Conservation (phyloP, 2,113 vertebrate genomes). For the Paratilapia polleni region DNA sequence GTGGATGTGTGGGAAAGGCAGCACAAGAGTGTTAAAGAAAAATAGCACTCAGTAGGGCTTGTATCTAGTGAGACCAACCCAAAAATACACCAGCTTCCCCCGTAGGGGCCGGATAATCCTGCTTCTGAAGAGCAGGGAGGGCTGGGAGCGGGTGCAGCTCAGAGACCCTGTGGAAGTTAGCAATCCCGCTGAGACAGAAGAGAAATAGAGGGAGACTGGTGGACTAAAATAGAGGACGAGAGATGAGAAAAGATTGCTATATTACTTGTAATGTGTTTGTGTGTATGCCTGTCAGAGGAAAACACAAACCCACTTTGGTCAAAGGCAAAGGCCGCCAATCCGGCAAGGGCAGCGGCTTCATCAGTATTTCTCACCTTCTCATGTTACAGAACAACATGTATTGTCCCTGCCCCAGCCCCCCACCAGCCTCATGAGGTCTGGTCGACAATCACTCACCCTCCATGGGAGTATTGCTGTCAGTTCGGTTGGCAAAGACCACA, state of each 20-base stretch:
- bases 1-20: conserved; percentile 38
- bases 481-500: conserved; percentile 96
- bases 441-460: conserved; percentile 86
- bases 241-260: conserved; percentile 37
- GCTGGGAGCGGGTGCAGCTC: conserved; percentile 55
- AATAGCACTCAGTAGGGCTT: conserved; percentile 50
- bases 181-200: conserved; percentile 56
- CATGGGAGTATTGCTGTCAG: conserved; percentile 97
- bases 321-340: conserved; percentile 31
- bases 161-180: conserved; percentile 57
- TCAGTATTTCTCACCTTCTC: conserved; percentile 61
- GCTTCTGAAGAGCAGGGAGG: conserved; percentile 64
- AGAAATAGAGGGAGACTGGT: conserved; percentile 38
- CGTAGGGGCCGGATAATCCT: conserved; percentile 68
- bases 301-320: conserved; percentile 6
- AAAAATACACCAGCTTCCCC: conserved; percentile 74
- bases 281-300: conserved; percentile 8
- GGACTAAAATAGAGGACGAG: conserved; percentile 62
- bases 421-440: background rate
- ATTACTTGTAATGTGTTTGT: conserved; percentile 27
- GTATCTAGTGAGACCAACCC: conserved; percentile 66
- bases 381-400: conserved; percentile 52
- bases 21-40: conserved; percentile 35
- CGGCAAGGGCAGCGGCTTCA: background rate
- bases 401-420: conserved; percentile 12